Evolutionary conservation across 2,888 invertebrate genomes (phyloP), one percentile per base, ranked within the genome.

Genomic region (Amphimallon solstitiale): DNA sequence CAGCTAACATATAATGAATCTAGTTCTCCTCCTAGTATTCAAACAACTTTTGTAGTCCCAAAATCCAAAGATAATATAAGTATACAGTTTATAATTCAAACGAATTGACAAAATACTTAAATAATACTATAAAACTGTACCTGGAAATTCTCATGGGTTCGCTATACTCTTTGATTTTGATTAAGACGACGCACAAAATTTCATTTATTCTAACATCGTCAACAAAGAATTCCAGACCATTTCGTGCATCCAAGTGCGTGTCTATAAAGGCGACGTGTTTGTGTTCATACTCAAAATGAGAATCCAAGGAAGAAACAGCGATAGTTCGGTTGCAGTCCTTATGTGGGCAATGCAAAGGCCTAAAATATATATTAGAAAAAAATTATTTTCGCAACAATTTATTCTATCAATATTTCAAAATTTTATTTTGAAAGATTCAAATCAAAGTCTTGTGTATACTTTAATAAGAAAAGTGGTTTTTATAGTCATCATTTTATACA

Each of bases 241-340:
- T 79, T 69, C 79, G 72, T 10, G 75, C 72, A 64, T 79, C 78
- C 51, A 78, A 71, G 49, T 74, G 67, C 1, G 78, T 78, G 4
- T 72, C 65, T n/a, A 79, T 72, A 19, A 74, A 72, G 0, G 78
- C 76, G 2, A 81, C 75, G 65, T 76, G 75, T 61, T 77, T 78
- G 68, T 88, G 88, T 72, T 88, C 87, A 72, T 86, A 86, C 65
- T 84, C 79, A 68, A 87, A 87, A 75, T 88, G 87, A 46, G 83
- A 81, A 12, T 84, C 81, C 2, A 87, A 75, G 0, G 86, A 84
- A 29, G 85, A 84, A 48, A 85, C 80, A 0, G 87, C 86, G 3
- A 87, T 83, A 63, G 84, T 85, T 68, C 85, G 84, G 3, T 81
- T 80, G 71, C 87, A 88, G 15, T 82, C 79, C 1, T 82, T 72